Base-by-base conservation (phyloP, 2,797 vertebrate species). In the Taenioides sp. region DNA sequence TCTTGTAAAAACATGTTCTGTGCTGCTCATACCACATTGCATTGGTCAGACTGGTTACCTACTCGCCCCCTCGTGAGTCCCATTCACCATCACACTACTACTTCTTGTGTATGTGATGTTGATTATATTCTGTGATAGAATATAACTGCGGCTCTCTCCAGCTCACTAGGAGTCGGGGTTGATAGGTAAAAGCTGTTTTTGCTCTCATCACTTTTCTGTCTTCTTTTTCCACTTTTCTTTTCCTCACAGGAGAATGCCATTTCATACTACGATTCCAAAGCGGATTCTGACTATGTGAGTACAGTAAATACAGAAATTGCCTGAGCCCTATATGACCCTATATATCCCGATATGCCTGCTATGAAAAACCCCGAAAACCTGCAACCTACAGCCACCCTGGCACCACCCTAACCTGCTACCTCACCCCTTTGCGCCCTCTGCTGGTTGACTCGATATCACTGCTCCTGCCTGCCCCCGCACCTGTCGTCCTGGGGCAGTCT, bases 241-340 rank as follows among this genome's bases (percentile, higher is more conserved):
- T 89, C 86, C 83, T 86, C 85, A 82, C 94, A 99, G 97, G 96
- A 97, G 90, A 96, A 95, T 87, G 95, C 96, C 88, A 97, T 99
- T 77, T 92, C 95, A 91, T 99, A 98, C 93, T 99, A 98, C 11
- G 97, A 99, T 74, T 96, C 97, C 88, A 99, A 98, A 93, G 95
- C 96, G 0, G 97, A 98, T 69, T 96, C 96, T 1, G 96, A 98
- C 92, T 95, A 96, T 55, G 96, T 98, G 89, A 98, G 97, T 96
- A 89, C 84, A 86, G 87, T 86, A 11, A 34, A 80, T 63, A 22
- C 62, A 67, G 85, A 86, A 47, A 80, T 63, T 63, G 61, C 61
- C 61, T 63, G 31, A 63, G 34, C 34, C 61, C 61, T 86, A 79
- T 77, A 77, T 58, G 71, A 66, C 55, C 40, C 6, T 27, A 59